These are phyloP conservation scores for Sinosuthora webbiana DNA, from an alignment of 2,113 vertebrate species.

Conservation along the genomic window DNA sequence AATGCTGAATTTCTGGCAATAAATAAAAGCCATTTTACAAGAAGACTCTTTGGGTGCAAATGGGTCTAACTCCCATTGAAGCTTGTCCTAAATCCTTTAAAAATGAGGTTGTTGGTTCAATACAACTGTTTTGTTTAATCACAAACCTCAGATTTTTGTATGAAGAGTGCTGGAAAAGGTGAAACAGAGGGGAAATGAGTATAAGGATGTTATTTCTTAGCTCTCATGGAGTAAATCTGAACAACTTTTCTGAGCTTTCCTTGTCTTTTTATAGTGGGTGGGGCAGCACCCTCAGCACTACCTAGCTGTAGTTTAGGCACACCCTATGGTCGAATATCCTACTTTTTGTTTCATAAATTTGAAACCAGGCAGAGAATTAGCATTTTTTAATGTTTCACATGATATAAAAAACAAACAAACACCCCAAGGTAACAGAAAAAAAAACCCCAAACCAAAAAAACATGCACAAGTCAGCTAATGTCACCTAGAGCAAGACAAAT, in stretches of 20 bases:
- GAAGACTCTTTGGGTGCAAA: background rate
- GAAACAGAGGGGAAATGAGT: background rate
- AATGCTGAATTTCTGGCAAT: background rate
- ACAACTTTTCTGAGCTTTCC: background rate
- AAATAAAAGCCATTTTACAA: background rate
- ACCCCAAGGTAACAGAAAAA: background rate
- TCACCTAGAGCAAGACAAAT: background rate
- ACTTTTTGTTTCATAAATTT: background rate
- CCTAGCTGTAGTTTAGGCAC: background rate
- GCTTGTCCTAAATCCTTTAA: background rate
- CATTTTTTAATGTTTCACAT: background rate
- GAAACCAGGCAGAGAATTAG: background rate
- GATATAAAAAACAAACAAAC: background rate
- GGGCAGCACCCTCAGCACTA: background rate
- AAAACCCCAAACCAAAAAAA: background rate
- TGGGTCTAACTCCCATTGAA: background rate
- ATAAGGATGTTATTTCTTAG: background rate
- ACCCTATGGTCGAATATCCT: rapidly evolving
- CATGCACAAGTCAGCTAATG: background rate
- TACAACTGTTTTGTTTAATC: background rate
- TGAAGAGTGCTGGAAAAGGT: background rate
- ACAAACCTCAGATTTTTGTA: background rate
- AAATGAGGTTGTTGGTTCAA: background rate
- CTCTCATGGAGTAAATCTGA: background rate
- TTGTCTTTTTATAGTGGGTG: background rate